Base-by-base conservation (phyloP, 2,113 vertebrate species). In the Platycercus adscitus region DNA sequence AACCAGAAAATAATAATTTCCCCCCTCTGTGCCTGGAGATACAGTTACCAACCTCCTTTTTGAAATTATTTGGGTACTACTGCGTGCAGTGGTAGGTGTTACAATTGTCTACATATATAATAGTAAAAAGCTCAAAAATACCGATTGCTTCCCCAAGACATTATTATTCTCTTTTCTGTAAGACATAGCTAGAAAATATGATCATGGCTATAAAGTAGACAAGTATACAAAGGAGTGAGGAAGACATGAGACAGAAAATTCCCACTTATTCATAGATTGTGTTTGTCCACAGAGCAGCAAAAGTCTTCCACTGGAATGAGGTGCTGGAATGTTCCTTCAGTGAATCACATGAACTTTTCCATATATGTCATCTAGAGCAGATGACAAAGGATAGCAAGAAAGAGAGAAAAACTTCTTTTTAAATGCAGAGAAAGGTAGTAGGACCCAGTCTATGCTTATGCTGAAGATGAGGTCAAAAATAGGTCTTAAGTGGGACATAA, bases 1-100 rank as follows among this genome's bases (percentile, higher is more conserved):
- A 91, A 93, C 79, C 50, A 90, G 72, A 77, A 93, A 93, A 82
- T 88, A 91, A 73, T 94, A 58, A 89, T 94, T 95, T 93, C 50
- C 43, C 31, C 35, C 60, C 50, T 73, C 69, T 68, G 25, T 91
- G 76, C 60, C 90, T 91, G 58, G 39, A 88, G 75, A 69, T 81
- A 77, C 50, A 4, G 17, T 80, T 85, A 66, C n/a, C 33, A 92
- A 41, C 46, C 31, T 86, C 19, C 56, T 78, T 88, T 86, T 49
- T 3, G 47, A 58, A 71, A 69, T 70, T 9, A 41, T 71, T 73
- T 88, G 68, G 20, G 5, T 81, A 39, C 33, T 90, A 25, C 39
- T 84, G 72, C n/a, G 25, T 5, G 4, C 15, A 76, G 46, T 72
- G 39, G 33, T 77, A 77, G 53, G n/a, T 43, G 8, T 35, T 89